A percentile compares a stretch with the other conserved stretches of the same genome.
These are phyloP conservation scores for Agrochola circellaris DNA, from an alignment of 2,888 invertebrate species.

Conservation along the genomic window DNA sequence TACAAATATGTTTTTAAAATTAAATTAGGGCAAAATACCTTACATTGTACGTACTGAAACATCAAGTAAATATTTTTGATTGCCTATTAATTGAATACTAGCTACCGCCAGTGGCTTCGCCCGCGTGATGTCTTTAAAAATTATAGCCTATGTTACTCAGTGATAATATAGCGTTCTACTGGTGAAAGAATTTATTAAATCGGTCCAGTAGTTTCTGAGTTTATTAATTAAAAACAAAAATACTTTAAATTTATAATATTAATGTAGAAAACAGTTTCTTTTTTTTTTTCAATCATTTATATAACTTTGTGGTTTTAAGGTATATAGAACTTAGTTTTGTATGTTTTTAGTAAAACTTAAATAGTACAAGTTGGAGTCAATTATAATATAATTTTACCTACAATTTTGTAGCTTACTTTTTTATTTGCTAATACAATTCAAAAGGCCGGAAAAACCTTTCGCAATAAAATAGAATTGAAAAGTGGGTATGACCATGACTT, in stretches of 20 bases:
- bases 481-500: constrained; percentile 18
- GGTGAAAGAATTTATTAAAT: too few species aligned
- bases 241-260: too few species aligned
- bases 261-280: background rate
- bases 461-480: constrained; percentile 28
- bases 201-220: too few species aligned
- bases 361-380: background rate
- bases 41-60: background rate
- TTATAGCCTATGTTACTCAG: too few species aligned
- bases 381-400: too few species aligned
- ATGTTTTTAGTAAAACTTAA: too few species aligned
- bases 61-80: background rate
- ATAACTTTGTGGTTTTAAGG: background rate
- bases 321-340: background rate
- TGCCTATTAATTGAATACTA: background rate
- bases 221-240: too few species aligned
- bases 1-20: constrained; percentile 23
- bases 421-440: background rate
- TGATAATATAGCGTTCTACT: too few species aligned
- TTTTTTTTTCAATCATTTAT: background rate
- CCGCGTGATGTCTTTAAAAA: too few species aligned
- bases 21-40: background rate
- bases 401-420: background rate
- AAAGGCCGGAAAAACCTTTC: background rate
- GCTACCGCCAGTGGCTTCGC: too few species aligned